Base-by-base conservation (phyloP, 2,113 vertebrate genomes). In the Brevimyrus niger region DNA sequence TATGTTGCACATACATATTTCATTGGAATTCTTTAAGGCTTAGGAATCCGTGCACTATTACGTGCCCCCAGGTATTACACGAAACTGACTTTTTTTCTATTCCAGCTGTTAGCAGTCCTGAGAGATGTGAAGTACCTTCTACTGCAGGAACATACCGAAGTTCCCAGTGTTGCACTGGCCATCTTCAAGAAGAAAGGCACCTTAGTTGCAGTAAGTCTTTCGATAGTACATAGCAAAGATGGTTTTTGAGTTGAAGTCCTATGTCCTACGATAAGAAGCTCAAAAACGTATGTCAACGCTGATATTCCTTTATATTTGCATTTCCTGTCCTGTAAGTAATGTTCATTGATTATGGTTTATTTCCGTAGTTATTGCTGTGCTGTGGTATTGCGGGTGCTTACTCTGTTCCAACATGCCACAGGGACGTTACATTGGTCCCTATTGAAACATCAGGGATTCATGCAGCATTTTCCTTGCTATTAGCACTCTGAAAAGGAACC, bases 101-200 rank as follows among this genome's bases (percentile, higher is more conserved):
- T 92, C 17, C 89, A 97, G 95, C 92, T 96, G 69, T 92, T 95
- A 82, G 95, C 93, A 89, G 92, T 97, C 47, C 92, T 97, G 89
- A 96, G 95, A 92, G 97, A 97, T 90, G 95, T 97, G 58, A 97
- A 96, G 87, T 96, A 97, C 55, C 93, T 97, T 89, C 94, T 95
- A 90, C 94, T 94, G 89, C 91, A 97, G 58, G 91, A 94, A 91
- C 93, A 96, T 35, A 87, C 92, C 13, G 90, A 92, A 80, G 94
- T 97, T 84, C 96, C 97, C 21, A 91, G 91, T 91, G 95, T 94
- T 89, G 96, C 96, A 13, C 89, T 96, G 89, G 80, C 92, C 84
- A 90, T 97, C 84, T 96, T 95, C 92, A 90, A 96, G 61, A 97
- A 96, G 90, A 96, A 92, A 89, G 93, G 94, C 15, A 94, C 89